Conservation (phyloP, 2,797 vertebrate species). For the Vultur gryphus region DNA sequence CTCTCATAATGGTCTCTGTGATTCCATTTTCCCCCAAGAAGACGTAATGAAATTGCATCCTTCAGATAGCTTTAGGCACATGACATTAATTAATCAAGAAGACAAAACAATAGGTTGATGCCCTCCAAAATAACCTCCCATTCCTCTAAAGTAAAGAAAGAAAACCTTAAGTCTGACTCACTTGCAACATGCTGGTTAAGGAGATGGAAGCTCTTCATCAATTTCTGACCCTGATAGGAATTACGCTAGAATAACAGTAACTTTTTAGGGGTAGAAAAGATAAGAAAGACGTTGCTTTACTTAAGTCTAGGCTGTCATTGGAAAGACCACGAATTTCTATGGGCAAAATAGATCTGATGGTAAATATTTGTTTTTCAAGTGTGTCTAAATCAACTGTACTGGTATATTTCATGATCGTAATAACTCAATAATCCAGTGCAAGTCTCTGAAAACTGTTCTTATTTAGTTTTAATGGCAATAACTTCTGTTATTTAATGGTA, state of each 20-base stretch:
- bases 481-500: background rate
- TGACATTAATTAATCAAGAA: background rate
- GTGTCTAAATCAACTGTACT: background rate
- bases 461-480: background rate
- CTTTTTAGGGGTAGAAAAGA: background rate
- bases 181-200: background rate
- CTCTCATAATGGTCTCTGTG: background rate
- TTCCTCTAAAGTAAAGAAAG: background rate
- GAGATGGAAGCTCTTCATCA: background rate
- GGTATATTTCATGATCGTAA: background rate
- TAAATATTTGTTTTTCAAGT: background rate
- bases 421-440: background rate
- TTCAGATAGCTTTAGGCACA: background rate
- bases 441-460: background rate
- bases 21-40: background rate
- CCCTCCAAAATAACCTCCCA: background rate
- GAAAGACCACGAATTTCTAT: background rate
- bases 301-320: background rate
- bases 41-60: background rate
- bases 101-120: background rate
- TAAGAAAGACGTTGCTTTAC: background rate
- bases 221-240: background rate
- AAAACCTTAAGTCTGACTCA: background rate
- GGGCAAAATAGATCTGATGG: background rate
- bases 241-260: background rate